Percentiles rank a stretch among this genome's conserved stretches.
Evolutionary conservation across 2,113 vertebrate species (phyloP).

Genomic region (Neodon shergylaensis): DNA sequence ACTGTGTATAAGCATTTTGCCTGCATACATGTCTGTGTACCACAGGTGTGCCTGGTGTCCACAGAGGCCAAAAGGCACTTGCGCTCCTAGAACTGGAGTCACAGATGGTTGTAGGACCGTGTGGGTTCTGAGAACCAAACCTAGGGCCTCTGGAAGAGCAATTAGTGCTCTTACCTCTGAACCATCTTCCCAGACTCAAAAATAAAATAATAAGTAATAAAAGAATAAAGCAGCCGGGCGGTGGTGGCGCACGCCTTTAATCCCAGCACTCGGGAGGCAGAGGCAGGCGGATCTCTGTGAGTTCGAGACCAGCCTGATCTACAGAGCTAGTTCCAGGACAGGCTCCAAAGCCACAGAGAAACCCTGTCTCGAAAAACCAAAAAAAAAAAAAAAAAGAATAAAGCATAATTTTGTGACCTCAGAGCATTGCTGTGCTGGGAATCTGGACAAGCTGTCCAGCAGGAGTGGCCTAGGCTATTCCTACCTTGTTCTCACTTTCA

Average conservation of each 20-base stretch:
- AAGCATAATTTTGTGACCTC: background rate
- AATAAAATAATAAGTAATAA: background rate
- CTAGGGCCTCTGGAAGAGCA: background rate
- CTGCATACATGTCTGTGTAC: background rate
- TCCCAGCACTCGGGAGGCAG: too few relatives aligned
- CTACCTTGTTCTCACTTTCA: background rate
- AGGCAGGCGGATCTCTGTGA: too few relatives aligned
- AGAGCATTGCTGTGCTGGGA: background rate
- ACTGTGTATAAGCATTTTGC: background rate
- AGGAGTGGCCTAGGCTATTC: background rate
- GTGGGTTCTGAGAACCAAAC: background rate
- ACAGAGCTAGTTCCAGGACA: too few relatives aligned
- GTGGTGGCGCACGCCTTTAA: too few relatives aligned
- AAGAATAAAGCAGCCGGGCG: background rate
- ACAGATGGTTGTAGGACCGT: background rate
- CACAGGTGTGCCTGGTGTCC: background rate
- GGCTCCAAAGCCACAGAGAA: too few relatives aligned
- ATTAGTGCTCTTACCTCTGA: background rate
- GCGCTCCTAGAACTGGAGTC: background rate
- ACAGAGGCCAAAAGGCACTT: background rate
- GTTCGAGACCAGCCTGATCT: too few relatives aligned
- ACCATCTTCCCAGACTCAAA: background rate
- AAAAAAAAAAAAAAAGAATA: background rate
- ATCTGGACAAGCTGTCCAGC: background rate
- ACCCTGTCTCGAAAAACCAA: too few relatives aligned